phyloP scores from a whole-genome alignment of 1,140 invertebrate genomes.

The Drosophila pachea region DNA sequence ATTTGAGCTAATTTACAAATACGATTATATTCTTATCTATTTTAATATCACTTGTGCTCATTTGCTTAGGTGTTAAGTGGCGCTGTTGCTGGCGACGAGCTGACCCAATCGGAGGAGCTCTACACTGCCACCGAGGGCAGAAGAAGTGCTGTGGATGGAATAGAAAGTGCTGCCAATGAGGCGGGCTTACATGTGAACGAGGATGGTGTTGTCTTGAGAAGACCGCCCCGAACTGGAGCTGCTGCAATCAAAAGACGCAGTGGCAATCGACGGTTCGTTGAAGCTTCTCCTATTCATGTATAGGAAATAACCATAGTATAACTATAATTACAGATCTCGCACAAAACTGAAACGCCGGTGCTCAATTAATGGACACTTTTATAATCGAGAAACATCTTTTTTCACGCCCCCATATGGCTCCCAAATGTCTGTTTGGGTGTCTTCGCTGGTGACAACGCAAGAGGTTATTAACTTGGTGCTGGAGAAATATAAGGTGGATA shows the following conservation, averaged over 20 bases:
- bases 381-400: constrained; percentile 92
- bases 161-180: constrained; percentile 69
- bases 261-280: constrained; percentile 81
- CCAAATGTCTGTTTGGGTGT: constrained; percentile 91
- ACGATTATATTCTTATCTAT: constrained; percentile 8
- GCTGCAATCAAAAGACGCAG: constrained; percentile 86
- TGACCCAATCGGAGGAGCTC: constrained; percentile 70
- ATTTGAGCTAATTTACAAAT: no score
- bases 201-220: constrained; percentile 73
- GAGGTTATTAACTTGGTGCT: constrained; percentile 92
- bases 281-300: no score
- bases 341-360: constrained; percentile 87
- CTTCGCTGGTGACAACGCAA: constrained; percentile 87
- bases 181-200: constrained; percentile 70
- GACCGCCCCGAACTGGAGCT: constrained; percentile 81
- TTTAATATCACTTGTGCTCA: constrained; percentile 13
- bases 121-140: constrained; percentile 58
- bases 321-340: constrained; percentile 80
- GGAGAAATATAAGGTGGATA: constrained; percentile 93
- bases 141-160: constrained; percentile 12
- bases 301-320: background rate
- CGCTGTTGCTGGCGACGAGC: constrained; percentile 71
- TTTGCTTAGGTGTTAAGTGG: constrained; percentile 51
- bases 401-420: constrained; percentile 92
- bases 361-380: constrained; percentile 93